Percentiles rank a stretch among this genome's conserved stretches.
These are phyloP conservation scores for Clunio marinus DNA, from an alignment of 2,888 invertebrate species.

Conservation along the genomic window DNA sequence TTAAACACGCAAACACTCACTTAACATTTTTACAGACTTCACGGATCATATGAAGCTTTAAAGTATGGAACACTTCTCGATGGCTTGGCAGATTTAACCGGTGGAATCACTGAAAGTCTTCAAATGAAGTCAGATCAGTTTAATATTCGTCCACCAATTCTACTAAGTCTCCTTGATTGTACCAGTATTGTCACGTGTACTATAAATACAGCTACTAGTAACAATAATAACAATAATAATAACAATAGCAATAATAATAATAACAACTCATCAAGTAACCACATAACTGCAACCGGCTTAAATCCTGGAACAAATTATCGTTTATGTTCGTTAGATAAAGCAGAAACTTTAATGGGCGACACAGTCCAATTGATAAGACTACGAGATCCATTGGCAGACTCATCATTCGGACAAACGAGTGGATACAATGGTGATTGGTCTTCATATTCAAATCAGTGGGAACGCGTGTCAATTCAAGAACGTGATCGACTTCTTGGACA, in stretches of 20 bases:
- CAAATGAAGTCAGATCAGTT: slow-evolving; percentile 67
- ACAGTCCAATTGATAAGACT: slow-evolving; percentile 67
- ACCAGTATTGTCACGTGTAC: slow-evolving; percentile 81
- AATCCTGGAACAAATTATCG: slow-evolving; percentile 77
- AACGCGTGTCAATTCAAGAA: slow-evolving; percentile 68
- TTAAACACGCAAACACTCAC: too few species aligned
- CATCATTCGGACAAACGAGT: slow-evolving; percentile 55
- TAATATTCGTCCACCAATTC: slow-evolving; percentile 58
- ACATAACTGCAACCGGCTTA: slow-evolving; percentile 63
- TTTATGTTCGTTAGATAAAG: slow-evolving; percentile 49
- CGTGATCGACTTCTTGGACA: slow-evolving; percentile 65
- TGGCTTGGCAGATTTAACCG: slow-evolving; percentile 82
- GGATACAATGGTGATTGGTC: slow-evolving; percentile 71
- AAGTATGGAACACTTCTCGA: slow-evolving; percentile 87
- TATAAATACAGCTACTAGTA: slow-evolving; percentile 15
- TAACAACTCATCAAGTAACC: too few species aligned
- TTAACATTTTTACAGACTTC: slow-evolving; percentile 59
- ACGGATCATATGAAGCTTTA: slow-evolving; percentile 88
- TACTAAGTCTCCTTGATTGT: slow-evolving; percentile 69
- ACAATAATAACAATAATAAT: slow-evolving; percentile 15
- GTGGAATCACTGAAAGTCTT: slow-evolving; percentile 82
- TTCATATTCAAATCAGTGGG: slow-evolving; percentile 67
- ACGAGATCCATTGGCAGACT: slow-evolving; percentile 62
- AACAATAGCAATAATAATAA: slow-evolving; percentile 39
- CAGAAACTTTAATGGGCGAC: slow-evolving; percentile 67